Evolutionary conservation across 2,113 vertebrate species (phyloP), one percentile per base, ranked within the genome.

Genomic region (Equus quagga): DNA sequence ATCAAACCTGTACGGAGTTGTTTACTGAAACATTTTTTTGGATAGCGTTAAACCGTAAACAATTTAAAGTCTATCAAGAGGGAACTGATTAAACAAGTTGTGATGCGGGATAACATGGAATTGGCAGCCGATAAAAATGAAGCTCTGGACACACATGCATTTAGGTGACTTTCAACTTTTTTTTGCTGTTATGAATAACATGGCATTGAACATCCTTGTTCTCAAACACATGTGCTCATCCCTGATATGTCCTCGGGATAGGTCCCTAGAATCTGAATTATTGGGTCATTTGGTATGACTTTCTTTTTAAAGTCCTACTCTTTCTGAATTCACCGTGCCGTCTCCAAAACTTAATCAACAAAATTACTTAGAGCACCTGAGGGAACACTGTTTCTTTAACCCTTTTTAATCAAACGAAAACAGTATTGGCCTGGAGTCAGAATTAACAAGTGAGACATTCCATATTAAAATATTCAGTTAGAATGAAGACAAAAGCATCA

Each of bases 381-480:
- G 78, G 80, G 80, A 83, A 89, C 8, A 56, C 6, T 51, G 31
- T 62, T 75, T 82, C 79, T 75, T 97, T 76, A 83, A 89, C 80
- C 51, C 80, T 69, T 23, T 33, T 91, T 28, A 54, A 95, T 8
- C 51, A 87, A 84, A 96, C 2, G 49, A 86, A 97, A 92, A 5
- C 5, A 91, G 58, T 86, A 62, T 65, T 8, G 26, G 60, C 65
- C 88, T 56, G 17, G 83, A 96, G 65, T 97, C 2, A 5, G 85
- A 67, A 96, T 94, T 89, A 90, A 78, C 84, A 89, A 67, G 28
- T n/a, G 60, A 97, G 85, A 88, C 15, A 72, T 94, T 89, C 54
- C 73, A 6, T 41, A 79, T 96, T 93, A 97, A 97, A 97, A 87
- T 96, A 91, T 36, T 80, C 97, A 60, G 75, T 89, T 79, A 85